Base-by-base conservation (phyloP, 2,797 vertebrate genomes). In the Knipowitschia caucasica region DNA sequence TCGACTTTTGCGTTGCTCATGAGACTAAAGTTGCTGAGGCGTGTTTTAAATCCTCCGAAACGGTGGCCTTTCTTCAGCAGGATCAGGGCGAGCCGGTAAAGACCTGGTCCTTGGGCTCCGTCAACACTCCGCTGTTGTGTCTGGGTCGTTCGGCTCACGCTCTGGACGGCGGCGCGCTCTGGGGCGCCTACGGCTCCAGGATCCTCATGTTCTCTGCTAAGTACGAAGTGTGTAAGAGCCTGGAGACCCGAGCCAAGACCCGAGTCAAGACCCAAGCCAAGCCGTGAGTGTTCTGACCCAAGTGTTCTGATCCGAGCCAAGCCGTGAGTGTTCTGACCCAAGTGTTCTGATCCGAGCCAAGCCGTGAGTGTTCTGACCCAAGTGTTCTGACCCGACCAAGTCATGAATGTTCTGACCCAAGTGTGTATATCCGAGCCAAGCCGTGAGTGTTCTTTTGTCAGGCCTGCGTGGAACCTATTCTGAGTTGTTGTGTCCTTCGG, bases 131-230 rank as follows among this genome's bases (percentile, higher is more conserved):
- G 0, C 53, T 99, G 39, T 86, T 95, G 90, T 93, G 93, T 63
- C 60, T 98, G 76, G 89, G 88, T 0, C 91, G 90, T 69, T 96
- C 93, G 0, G 59, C 61, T 2, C 88, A 87, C 51, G 78, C 89
- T 4, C 63, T 85, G 56, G 95, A 98, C 74, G 88, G 83, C 72
- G 85, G 86, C 57, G 56, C 68, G 0, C 77, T 93, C 65, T 98
- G 96, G 96, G 94, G 92, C 27, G 89, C 91, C 71, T 99, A 95
- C 64, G 95, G 95, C 18, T 91, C 93, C 65, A 93, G 82, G 65
- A 77, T 96, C 67, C 74, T 98, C 67, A 91, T 89, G 4, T 85
- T 99, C 61, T 87, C 89, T 0, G 87, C 68, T 34, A 91, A 95
- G 62, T 94, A 95, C 50, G 87, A 88, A 27, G 75, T 96, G 77